Conservation (phyloP, 2,113 vertebrate species). For the Alosa alosa region DNA sequence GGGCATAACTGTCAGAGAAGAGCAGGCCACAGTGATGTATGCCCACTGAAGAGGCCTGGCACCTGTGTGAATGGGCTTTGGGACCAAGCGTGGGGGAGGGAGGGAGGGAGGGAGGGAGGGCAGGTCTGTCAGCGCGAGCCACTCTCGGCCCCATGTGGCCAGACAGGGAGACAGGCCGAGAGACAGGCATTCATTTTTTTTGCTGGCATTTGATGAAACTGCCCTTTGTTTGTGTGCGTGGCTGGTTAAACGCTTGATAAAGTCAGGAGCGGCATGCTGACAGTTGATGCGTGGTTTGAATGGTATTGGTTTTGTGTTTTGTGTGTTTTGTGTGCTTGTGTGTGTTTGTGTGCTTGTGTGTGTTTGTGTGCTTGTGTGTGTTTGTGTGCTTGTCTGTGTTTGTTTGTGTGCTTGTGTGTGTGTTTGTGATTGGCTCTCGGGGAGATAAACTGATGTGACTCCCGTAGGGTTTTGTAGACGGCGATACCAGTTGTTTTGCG, state of each 20-base stretch:
- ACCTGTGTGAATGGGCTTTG: neutral
- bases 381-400: too few relatives aligned
- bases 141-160: neutral
- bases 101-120: neutral
- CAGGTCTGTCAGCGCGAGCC: neutral
- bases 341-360: neutral
- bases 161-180: neutral
- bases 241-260: slow-evolving; percentile 52
- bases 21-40: neutral
- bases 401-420: too few relatives aligned
- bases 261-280: slow-evolving; percentile 34
- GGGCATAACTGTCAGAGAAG: neutral
- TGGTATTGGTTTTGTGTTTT: slow-evolving; percentile 1
- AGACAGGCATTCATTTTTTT: neutral
- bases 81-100: neutral
- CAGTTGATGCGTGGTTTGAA: neutral
- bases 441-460: slow-evolving; percentile 37
- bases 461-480: slow-evolving; percentile 52
- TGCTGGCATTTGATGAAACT: slow-evolving; percentile 1
- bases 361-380: neutral
- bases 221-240: slow-evolving; percentile 25
- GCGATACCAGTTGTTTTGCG: slow-evolving; percentile 38
- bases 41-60: neutral
- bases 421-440: slow-evolving; percentile 29
- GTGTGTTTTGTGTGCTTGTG: neutral